These are phyloP conservation scores for Saccopteryx bilineata DNA, from an alignment of 2,113 vertebrate genomes.

Conservation along the genomic window DNA sequence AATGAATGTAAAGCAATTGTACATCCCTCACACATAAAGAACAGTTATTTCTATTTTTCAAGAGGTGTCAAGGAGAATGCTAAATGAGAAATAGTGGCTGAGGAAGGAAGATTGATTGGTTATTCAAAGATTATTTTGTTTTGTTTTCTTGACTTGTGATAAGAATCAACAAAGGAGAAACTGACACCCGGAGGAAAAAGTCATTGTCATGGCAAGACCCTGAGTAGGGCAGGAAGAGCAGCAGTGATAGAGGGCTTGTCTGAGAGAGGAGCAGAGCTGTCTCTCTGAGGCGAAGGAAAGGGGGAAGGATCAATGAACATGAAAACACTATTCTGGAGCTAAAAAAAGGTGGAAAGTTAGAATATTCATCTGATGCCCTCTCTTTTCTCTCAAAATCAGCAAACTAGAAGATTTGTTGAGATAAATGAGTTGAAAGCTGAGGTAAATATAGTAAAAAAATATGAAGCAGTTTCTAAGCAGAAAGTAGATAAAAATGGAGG, in stretches of 20 bases:
- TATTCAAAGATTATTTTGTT: neutral
- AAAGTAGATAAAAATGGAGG: neutral
- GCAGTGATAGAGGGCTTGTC: neutral
- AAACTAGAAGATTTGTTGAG: neutral
- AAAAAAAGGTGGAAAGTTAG: neutral
- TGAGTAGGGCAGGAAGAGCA: neutral
- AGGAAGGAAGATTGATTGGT: neutral
- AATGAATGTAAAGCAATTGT: neutral
- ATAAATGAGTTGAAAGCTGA: neutral
- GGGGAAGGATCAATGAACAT: neutral
- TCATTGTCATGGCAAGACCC: neutral
- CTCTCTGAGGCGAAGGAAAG: neutral
- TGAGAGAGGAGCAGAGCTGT: neutral
- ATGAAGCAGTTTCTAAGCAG: neutral
- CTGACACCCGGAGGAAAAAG: neutral
- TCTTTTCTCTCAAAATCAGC: neutral
- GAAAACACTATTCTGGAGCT: neutral
- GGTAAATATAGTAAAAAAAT: neutral
- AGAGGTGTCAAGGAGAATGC: neutral
- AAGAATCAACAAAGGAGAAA: slow-evolving; percentile 4
- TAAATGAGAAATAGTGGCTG: neutral
- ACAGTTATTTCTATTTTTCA: neutral
- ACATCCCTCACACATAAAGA: neutral
- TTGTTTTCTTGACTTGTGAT: neutral
- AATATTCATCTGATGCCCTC: neutral